Conservation (phyloP, 2,888 invertebrate genomes). For the Lithophane semibrunnea region DNA sequence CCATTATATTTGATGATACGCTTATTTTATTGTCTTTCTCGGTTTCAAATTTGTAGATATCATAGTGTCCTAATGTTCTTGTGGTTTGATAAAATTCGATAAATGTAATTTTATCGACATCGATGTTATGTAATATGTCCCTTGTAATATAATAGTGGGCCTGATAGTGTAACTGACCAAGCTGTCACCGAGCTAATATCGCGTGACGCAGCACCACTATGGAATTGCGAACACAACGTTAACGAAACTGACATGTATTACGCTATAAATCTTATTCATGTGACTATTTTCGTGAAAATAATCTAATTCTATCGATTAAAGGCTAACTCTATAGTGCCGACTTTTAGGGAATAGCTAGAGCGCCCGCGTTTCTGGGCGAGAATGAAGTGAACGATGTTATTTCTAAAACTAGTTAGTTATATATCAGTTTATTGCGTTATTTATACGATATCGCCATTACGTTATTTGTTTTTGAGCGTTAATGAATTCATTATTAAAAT, state of each 20-base stretch:
- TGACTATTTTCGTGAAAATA: constrained; percentile 24
- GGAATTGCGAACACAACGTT: constrained; percentile 29
- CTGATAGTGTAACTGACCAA: constrained; percentile 15
- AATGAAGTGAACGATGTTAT: constrained; percentile 16
- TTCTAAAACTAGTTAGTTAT: constrained; percentile 29
- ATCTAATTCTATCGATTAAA: constrained; percentile 23
- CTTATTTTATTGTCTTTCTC: constrained; percentile 47
- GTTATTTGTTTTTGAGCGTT: constrained; percentile 23
- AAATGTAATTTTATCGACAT: constrained; percentile 3
- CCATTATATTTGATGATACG: constrained; percentile 17
- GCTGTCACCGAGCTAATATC: constrained; percentile 10
- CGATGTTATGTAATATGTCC: constrained; percentile 9
- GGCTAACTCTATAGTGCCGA: constrained; percentile 13
- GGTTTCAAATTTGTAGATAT: constrained; percentile 15
- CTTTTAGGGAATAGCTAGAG: neutral
- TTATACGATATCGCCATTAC: constrained; percentile 47
- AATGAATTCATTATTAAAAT: constrained; percentile 8
- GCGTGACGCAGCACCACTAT: constrained; percentile 15
- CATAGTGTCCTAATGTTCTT: constrained; percentile 6
- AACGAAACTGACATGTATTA: constrained; percentile 12
- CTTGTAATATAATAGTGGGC: constrained; percentile 28
- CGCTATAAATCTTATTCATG: constrained; percentile 23
- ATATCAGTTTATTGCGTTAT: constrained; percentile 38
- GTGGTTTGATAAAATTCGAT: constrained; percentile 7
- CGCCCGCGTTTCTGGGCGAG: neutral